These are phyloP conservation scores for Sarcophaga subvicina DNA, from an alignment of 2,888 invertebrate species.

Conservation along the genomic window DNA sequence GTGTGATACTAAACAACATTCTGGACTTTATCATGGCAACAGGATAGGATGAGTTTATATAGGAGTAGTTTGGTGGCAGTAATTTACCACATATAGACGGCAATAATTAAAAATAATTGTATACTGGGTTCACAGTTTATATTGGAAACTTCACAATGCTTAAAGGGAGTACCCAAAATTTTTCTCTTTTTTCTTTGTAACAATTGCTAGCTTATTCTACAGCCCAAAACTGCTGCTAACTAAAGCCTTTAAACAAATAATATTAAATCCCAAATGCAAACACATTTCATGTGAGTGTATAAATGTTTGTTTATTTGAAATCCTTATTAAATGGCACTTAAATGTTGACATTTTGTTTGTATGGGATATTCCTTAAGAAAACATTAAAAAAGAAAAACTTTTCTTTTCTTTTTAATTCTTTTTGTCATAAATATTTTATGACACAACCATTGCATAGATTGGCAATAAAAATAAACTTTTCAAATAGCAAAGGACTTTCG, in stretches of 20 bases:
- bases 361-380: constrained; percentile 18
- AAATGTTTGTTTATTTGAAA: not conserved
- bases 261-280: constrained; percentile 19
- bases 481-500: constrained; percentile 18
- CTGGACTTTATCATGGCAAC: too few relatives aligned
- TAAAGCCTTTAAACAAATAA: constrained; percentile 41
- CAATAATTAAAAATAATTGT: too few relatives aligned
- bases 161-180: too few relatives aligned
- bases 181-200: too few relatives aligned
- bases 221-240: not conserved
- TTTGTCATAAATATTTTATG: constrained; percentile 61
- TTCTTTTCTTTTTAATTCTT: constrained; percentile 9
- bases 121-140: too few relatives aligned
- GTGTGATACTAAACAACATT: too few relatives aligned
- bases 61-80: too few relatives aligned
- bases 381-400: not conserved
- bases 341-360: constrained; percentile 39
- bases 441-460: constrained; percentile 18
- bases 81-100: too few relatives aligned
- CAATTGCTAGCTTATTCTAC: too few relatives aligned
- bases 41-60: too few relatives aligned
- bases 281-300: not conserved
- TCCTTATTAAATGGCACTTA: constrained; percentile 14
- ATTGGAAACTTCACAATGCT: too few relatives aligned
- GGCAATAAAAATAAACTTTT: constrained; percentile 44